Evolutionary conservation across 1,140 invertebrate species (phyloP).

Genomic region (Drosophila nasuta): DNA sequence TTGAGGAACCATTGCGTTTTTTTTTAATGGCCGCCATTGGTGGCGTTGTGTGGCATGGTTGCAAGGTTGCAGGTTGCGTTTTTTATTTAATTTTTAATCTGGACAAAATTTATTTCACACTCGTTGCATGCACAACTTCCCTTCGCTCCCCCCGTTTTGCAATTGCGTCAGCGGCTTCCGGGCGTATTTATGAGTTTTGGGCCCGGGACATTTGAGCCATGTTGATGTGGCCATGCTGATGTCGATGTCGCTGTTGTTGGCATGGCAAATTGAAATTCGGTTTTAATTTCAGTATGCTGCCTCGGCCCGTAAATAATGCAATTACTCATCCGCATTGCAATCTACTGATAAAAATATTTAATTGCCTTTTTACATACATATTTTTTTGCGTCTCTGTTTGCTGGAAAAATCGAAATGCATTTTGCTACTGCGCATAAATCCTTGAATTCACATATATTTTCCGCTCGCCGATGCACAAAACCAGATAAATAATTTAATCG

Average conservation of each 20-base stretch:
- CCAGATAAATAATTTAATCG: conserved; percentile 81
- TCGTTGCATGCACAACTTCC: conserved; percentile 39
- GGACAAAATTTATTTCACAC: conserved; percentile 74
- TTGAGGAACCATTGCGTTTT: conserved; percentile 22
- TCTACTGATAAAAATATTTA: conserved; percentile 81
- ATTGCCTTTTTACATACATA: conserved; percentile 67
- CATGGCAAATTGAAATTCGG: conserved; percentile 63
- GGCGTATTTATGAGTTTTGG: conserved; percentile 57
- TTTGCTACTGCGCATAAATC: conserved; percentile 74
- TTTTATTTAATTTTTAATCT: conserved; percentile 71
- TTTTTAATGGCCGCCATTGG: conserved; percentile 35
- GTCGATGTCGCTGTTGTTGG: not conserved
- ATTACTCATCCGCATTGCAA: conserved; percentile 78
- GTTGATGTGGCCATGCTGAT: conserved; percentile 39
- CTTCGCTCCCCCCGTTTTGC: conserved; percentile 8
- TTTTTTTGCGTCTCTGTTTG: conserved; percentile 8
- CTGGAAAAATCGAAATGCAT: conserved; percentile 68
- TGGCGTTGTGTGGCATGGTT: conserved; percentile 1
- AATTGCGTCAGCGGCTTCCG: conserved; percentile 54
- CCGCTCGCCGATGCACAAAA: conserved; percentile 56
- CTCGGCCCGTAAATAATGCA: conserved; percentile 72
- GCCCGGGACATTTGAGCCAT: conserved; percentile 36
- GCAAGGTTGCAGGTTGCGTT: conserved; percentile 39
- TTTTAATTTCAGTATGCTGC: conserved; percentile 62
- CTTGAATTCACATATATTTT: conserved; percentile 39